phyloP scores from a whole-genome alignment of 2,888 invertebrate genomes.

The Crocallis elinguaria region DNA sequence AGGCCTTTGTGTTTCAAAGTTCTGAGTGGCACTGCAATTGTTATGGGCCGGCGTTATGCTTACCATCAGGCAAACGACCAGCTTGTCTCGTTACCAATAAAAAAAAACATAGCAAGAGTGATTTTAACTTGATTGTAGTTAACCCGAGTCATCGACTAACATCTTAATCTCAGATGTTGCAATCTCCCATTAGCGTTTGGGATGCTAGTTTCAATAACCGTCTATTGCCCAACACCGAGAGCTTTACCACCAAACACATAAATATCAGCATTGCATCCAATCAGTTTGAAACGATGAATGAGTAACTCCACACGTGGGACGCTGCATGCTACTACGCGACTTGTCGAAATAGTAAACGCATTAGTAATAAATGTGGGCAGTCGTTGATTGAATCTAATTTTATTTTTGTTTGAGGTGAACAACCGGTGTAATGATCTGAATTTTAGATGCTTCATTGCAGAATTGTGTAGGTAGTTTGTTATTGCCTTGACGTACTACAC shows the following conservation, averaged over 20 bases:
- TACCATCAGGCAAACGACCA: too few species aligned
- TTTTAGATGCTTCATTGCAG: slow-evolving; percentile 35
- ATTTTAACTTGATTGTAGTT: slow-evolving; percentile 1
- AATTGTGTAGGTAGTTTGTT: slow-evolving; percentile 36
- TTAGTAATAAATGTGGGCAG: slow-evolving; percentile 73
- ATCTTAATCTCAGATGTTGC: slow-evolving; percentile 11
- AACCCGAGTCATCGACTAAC: slow-evolving; percentile 11
- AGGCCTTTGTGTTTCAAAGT: too few species aligned
- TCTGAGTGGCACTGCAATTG: too few species aligned
- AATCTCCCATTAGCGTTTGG: slow-evolving; percentile 15
- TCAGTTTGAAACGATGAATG: slow-evolving; percentile 38
- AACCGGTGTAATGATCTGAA: slow-evolving; percentile 48
- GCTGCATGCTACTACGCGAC: slow-evolving; percentile 32
- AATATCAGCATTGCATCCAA: slow-evolving; percentile 23
- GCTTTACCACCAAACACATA: slow-evolving; percentile 19
- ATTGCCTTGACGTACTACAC: slow-evolving; percentile 35
- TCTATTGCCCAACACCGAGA: slow-evolving; percentile 15
- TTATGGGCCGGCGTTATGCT: too few species aligned
- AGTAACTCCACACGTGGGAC: slow-evolving; percentile 26
- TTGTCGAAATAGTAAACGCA: slow-evolving; percentile 71
- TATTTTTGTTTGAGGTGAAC: slow-evolving; percentile 74
- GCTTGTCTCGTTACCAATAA: too few species aligned
- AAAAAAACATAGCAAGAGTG: neutral
- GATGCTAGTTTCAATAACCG: slow-evolving; percentile 17
- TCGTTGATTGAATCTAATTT: slow-evolving; percentile 75